These are phyloP conservation scores for Dione vanillae DNA, from an alignment of 2,888 invertebrate genomes.

Conservation along the genomic window DNA sequence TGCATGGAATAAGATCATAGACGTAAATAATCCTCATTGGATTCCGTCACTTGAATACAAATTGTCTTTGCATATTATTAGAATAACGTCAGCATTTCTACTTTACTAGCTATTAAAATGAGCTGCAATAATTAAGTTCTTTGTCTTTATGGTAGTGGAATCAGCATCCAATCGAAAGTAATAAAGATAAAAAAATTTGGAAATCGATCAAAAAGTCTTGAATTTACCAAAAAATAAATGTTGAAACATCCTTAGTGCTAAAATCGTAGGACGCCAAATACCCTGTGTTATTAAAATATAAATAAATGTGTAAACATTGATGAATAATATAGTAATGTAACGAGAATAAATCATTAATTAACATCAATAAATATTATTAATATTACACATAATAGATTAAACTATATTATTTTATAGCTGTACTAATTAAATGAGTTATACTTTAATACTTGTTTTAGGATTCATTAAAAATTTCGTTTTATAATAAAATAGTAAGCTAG, in stretches of 20 bases:
- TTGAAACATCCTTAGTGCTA: background rate
- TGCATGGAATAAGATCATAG: slow-evolving; percentile 63
- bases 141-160: background rate
- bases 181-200: no score
- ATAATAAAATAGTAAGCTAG: background rate
- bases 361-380: slow-evolving; percentile 3
- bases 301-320: slow-evolving; percentile 22
- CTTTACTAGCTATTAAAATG: background rate
- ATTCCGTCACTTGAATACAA: slow-evolving; percentile 46
- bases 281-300: background rate
- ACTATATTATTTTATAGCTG: background rate
- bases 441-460: no score
- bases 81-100: background rate
- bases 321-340: slow-evolving; percentile 29
- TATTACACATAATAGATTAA: background rate
- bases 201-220: no score
- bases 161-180: no score
- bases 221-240: no score
- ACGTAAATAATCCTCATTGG: slow-evolving; percentile 36
- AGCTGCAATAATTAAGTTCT: background rate
- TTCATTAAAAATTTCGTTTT: background rate
- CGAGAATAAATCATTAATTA: slow-evolving; percentile 30
- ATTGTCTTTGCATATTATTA: slow-evolving; percentile 7
- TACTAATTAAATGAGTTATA: slow-evolving; percentile 2
- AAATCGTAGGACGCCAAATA: background rate